Evolutionary conservation across 2,113 vertebrate genomes (phyloP), one percentile per base, ranked within the genome.

Genomic region (Puma concolor): DNA sequence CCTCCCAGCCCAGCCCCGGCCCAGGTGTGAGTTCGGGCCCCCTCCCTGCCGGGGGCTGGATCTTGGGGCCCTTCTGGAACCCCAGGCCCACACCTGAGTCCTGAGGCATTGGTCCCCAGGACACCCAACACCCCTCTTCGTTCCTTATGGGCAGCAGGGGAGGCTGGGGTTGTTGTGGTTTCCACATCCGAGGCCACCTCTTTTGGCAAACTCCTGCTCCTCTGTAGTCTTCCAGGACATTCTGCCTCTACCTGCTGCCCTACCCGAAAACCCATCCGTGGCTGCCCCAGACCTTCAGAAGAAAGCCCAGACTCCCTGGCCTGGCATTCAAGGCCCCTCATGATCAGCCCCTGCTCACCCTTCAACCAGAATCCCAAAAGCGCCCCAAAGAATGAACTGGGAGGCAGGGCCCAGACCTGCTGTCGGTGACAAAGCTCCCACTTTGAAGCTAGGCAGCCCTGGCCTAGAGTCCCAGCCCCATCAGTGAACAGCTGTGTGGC

Each of bases 361-460:
- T 82, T 80, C 31, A 74, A 5, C 57, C 52, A 41, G 48, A 44
- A 77, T 27, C 67, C 77, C 92, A 60, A 79, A 88, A 36, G 11
- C 21, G 7, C n/a, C 48, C 60, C 15, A 5, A 9, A 14, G 14
- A 91, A 31, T 0, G 12, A n/a, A n/a, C 25, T 0, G 2, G 63
- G n/a, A 63, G 83, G 54, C 14, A 92, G 23, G n/a, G 12, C 33
- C 50, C 72, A n/a, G 36, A 44, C n/a, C 7, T 1, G n/a, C 67
- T 31, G 16, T 36, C 19, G 5, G 79, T 19, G 29, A 25, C 41
- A 25, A 13, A 66, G 21, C 72, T 29, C 54, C 4, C 52, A 16
- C 12, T 74, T 38, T 23, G 1, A 19, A 89, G 64, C 25, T 63
- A n/a, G 41, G 31, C 4, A 11, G 64, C n/a, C 69, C 50, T 23